Evolutionary conservation across 2,888 invertebrate genomes (phyloP), one percentile per base, ranked within the genome.

Genomic region (Clanis bilineata): DNA sequence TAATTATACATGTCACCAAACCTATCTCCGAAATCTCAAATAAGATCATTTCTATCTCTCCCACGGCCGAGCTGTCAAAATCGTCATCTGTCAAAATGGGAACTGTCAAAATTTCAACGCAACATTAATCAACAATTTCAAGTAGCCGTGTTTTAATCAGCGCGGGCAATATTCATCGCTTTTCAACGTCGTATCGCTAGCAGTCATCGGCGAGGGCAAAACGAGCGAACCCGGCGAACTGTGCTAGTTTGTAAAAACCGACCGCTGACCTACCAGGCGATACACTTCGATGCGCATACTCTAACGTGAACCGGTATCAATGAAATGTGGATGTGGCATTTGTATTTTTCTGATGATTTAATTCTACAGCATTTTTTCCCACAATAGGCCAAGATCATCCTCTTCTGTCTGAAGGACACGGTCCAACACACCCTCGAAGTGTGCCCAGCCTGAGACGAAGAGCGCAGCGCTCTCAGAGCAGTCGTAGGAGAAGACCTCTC

Each of bases 181-280:
- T 18, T 56, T 56, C 38, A 39, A 32, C 39, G 38, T 21, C 23
- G 10, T 51, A 58, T 58, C 38, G 15, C 7, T 44, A 38, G n/a
- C 38, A 58, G 38, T 47, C 22, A 23, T 47, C 47, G 47, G 66
- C 62, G 60, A 56, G 61, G 44, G 63, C 54, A 66, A 78, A 79
- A 69, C 74, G 71, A 62, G 73, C 67, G 67, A 69, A 76, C 66
- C 79, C 82, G 71, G 72, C 72, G 79, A 76, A 73, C 68, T 74
- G 65, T 68, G 69, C 75, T 83, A 79, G 85, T 79, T 69, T 64
- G 74, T 74, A 83, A 82, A 81, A 83, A 85, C 76, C 71, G 76
- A 73, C 82, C 79, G 73, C 71, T 86, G 88, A 89, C 88, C 88
- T 77, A 83, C 73, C 79, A 82, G 86, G 83, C 85, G 90, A 87